Conservation (phyloP, 2,888 invertebrate species). For the Oxystoma pomonae region DNA sequence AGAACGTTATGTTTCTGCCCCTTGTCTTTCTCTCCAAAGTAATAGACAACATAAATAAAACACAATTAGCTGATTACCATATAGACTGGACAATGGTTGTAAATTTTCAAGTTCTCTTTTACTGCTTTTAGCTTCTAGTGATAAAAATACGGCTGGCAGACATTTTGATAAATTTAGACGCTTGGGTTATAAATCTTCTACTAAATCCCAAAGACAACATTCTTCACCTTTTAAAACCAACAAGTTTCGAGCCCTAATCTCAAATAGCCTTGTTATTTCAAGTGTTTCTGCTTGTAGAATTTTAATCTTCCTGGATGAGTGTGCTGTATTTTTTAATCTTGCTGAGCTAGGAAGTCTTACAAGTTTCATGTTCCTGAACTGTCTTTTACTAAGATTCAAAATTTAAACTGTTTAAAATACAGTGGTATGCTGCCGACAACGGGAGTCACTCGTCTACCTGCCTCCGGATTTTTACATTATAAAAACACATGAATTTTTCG, state of each 20-base stretch:
- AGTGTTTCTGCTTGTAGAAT: background rate
- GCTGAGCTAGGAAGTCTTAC: no score
- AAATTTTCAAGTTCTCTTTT: background rate
- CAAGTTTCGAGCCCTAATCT: background rate
- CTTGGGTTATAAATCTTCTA: background rate
- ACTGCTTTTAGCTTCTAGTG: background rate
- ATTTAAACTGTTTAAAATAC: no score
- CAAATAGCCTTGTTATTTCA: background rate
- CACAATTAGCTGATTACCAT: background rate
- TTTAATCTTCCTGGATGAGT: no score
- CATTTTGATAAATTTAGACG: background rate
- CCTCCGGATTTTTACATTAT: no score
- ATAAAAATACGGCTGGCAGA: background rate
- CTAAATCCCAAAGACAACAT: background rate
- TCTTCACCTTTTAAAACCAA: background rate
- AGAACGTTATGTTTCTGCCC: no score
- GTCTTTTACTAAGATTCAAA: no score
- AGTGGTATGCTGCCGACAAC: no score
- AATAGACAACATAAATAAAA: background rate
- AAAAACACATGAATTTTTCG: no score
- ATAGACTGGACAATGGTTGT: background rate
- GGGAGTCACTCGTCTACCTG: no score
- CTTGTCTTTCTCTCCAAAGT: no score
- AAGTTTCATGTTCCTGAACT: no score
- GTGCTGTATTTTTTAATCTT: no score